Conservation (phyloP, 2,888 invertebrate genomes). For the Drosophila fulvimacula region DNA sequence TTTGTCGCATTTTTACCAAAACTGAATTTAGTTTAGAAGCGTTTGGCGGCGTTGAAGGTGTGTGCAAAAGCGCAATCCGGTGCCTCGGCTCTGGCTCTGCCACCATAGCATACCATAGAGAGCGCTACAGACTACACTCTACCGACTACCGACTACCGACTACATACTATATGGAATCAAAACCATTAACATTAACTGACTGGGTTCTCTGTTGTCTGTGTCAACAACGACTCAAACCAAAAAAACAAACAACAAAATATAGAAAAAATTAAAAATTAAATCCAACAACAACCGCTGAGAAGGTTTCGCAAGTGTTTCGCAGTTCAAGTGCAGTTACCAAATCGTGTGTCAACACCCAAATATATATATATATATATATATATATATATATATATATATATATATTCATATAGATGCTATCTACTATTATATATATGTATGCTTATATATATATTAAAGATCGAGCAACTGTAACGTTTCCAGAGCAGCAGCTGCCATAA, state of each 20-base stretch:
- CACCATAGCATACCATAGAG: constrained; percentile 36
- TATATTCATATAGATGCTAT: constrained; percentile 7
- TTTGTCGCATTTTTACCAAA: constrained; percentile 83
- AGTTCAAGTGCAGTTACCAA: constrained; percentile 60
- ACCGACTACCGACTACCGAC: constrained; percentile 12
- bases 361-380: constrained; percentile 6
- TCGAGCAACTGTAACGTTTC: constrained; percentile 51
- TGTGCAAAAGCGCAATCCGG: constrained; percentile 77
- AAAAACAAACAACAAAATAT: constrained; percentile 8
- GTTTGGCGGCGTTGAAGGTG: constrained; percentile 84
- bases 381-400: constrained; percentile 11
- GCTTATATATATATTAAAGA: constrained; percentile 20
- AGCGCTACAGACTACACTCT: constrained; percentile 26
- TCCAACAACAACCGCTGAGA: constrained; percentile 19
- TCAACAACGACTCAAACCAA: constrained; percentile 30
- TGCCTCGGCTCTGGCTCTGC: constrained; percentile 54
- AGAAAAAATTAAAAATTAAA: background rate
- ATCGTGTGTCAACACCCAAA: constrained; percentile 42
- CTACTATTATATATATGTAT: constrained; percentile 12
- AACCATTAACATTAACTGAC: constrained; percentile 26
- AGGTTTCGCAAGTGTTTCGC: constrained; percentile 58
- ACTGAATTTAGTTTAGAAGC: constrained; percentile 85
- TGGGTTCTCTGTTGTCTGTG: constrained; percentile 41
- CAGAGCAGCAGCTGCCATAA: constrained; percentile 27
- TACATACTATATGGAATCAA: constrained; percentile 25